Evolutionary conservation across 1,140 invertebrate species (phyloP).

Genomic region (Caerostris extrusa): DNA sequence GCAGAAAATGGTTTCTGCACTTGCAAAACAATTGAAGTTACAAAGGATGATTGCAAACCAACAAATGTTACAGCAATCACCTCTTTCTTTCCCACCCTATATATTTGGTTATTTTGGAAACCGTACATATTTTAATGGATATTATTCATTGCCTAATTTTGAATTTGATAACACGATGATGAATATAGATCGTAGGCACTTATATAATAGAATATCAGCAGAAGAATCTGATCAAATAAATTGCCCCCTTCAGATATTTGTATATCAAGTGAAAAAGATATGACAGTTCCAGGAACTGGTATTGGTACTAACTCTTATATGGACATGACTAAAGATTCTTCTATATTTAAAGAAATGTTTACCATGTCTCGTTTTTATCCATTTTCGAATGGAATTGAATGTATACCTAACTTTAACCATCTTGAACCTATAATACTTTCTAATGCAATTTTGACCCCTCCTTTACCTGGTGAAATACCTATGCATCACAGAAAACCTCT

Average conservation of each 20-base stretch:
- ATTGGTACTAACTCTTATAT: neutral
- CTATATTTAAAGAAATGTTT: constrained; percentile 6
- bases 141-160: neutral
- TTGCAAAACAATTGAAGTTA: neutral
- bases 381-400: too few relatives aligned
- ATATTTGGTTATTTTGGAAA: too few relatives aligned
- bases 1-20: neutral
- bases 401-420: constrained; percentile 78
- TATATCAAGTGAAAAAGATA: neutral
- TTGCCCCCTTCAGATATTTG: neutral
- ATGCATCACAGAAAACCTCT: constrained; percentile 91
- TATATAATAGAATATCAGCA: neutral
- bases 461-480: constrained; percentile 89
- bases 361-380: neutral
- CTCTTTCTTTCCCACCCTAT: too few relatives aligned
- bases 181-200: neutral
- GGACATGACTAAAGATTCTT: neutral
- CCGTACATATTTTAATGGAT: too few relatives aligned
- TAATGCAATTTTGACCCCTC: constrained; percentile 92
- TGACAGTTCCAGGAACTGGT: neutral
- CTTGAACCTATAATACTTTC: constrained; percentile 92
- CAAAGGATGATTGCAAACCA: too few relatives aligned
- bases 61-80: too few relatives aligned
- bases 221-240: neutral
- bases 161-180: neutral